Base-by-base conservation (phyloP, 2,113 vertebrate genomes). In the Syngnathoides biaculeatus region DNA sequence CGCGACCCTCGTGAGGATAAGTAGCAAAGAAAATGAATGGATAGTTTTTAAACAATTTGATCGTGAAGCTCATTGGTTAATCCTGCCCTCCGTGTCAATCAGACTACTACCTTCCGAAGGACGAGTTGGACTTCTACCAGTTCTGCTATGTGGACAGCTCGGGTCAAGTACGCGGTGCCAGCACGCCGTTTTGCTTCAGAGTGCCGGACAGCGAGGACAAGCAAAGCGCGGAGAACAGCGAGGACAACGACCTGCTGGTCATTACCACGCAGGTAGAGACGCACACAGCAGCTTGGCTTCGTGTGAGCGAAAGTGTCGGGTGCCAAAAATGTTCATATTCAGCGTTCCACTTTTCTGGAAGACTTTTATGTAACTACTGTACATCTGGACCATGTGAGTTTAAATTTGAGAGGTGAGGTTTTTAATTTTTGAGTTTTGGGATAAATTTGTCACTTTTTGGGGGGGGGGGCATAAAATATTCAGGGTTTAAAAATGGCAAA, bases 81-180 rank as follows among this genome's bases (percentile, higher is more conserved):
- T 27, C 30, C 65, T 8, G 14, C 20, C 50, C 17, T 20, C 22
- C 38, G 0, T 50, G 13, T 70, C n/a, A 10, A 1, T 72, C 79
- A 93, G 92, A 89, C 0, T 91, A 88, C 76, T 90, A 92, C 76
- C 83, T 93, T 53, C 92, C 92, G 0, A 91, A 90, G 39, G 90
- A 92, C n/a, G 89, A 92, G 40, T 68, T 81, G 0, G 91, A 93
- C 68, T 92, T 91, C 69, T 93, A 93, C 78, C 92, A 93, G 90
- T 93, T 93, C 87, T 93, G 92, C 79, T 93, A 93, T 61, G 58
- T 93, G 0, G 90, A 92, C 78, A 81, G 47, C 13, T 63, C 2
- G 0, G 91, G 90, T 1, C 81, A 88, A 52, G 90, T 93, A 45
- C 80, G 87, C 64, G 92, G 92, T 66, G 92, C 90, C 52, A 93